Evolutionary conservation across 2,888 invertebrate species (phyloP).

Genomic region (Oxyteleia sp.): DNA sequence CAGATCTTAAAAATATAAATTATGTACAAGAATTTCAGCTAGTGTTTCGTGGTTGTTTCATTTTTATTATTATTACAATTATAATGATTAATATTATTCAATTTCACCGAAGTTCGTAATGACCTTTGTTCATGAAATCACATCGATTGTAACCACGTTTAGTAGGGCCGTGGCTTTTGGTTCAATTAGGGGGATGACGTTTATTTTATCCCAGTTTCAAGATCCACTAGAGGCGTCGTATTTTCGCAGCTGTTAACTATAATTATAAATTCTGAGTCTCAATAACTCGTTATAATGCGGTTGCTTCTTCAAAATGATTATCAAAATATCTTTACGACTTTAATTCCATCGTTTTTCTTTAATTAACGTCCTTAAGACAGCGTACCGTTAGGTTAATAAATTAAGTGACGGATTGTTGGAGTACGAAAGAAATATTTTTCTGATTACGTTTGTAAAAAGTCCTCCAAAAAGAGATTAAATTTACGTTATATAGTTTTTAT

Average conservation of each 20-base stretch:
- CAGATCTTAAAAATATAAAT: conserved; percentile 88
- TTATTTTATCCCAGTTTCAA: conserved; percentile 49
- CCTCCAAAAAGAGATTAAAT: conserved; percentile 3
- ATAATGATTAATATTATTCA: no score
- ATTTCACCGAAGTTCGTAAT: conserved; percentile 84
- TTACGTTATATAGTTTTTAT: not conserved
- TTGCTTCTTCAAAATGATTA: conserved; percentile 15
- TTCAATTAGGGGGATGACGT: conserved; percentile 73
- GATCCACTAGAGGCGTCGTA: conserved; percentile 57
- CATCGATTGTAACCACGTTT: conserved; percentile 85
- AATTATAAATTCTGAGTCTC: conserved; percentile 8
- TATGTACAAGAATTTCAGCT: conserved; percentile 86
- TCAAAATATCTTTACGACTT: conserved; percentile 10
- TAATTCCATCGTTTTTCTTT: not conserved
- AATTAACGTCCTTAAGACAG: conserved; percentile 12
- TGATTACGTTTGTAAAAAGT: conserved; percentile 9
- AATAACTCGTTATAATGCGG: conserved; percentile 1
- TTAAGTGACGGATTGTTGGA: conserved; percentile 2
- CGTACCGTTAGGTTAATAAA: not conserved
- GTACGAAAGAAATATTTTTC: not conserved
- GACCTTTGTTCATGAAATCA: conserved; percentile 84
- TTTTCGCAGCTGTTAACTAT: conserved; percentile 33
- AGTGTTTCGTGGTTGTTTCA: conserved; percentile 54
- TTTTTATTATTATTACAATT: no score
- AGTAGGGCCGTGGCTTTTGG: conserved; percentile 76